A percentile compares a stretch with the other conserved stretches of the same genome.
phyloP scores from a whole-genome alignment of 2,113 vertebrate species.

The Cyanoderma ruficeps region DNA sequence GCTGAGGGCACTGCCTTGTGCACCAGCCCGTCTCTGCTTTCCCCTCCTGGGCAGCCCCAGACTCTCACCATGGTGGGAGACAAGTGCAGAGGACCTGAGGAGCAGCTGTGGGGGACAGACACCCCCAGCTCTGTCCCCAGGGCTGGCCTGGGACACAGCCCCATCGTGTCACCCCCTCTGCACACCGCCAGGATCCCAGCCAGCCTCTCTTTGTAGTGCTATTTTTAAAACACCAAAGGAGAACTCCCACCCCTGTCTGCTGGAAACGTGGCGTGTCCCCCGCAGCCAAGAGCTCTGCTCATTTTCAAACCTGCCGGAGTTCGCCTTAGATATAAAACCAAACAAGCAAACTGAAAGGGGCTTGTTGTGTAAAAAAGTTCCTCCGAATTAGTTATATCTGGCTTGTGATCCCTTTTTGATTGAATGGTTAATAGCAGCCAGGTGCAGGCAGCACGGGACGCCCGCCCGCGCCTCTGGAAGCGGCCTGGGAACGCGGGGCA shows the following conservation, averaged over 20 bases:
- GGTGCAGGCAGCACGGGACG: constrained; percentile 56
- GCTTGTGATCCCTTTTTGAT: constrained; percentile 71
- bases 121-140: not conserved
- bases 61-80: fast-evolving
- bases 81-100: not conserved
- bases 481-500: constrained; percentile 55
- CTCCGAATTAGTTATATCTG: constrained; percentile 70
- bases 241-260: constrained; percentile 46
- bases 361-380: constrained; percentile 56
- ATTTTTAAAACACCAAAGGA: constrained; percentile 61
- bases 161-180: not conserved
- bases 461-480: not conserved
- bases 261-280: constrained; percentile 34
- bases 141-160: not conserved
- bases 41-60: not conserved
- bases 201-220: constrained; percentile 1
- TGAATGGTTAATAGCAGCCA: constrained; percentile 73
- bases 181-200: not conserved
- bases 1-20: fast-evolving
- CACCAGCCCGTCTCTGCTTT: not conserved
- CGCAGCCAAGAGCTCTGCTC: constrained; percentile 42
- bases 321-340: constrained; percentile 46
- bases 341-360: constrained; percentile 53
- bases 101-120: not conserved
- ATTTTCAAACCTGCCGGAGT: constrained; percentile 25